phyloP scores from a whole-genome alignment of 2,888 invertebrate genomes.

The Cosmia trapezina region DNA sequence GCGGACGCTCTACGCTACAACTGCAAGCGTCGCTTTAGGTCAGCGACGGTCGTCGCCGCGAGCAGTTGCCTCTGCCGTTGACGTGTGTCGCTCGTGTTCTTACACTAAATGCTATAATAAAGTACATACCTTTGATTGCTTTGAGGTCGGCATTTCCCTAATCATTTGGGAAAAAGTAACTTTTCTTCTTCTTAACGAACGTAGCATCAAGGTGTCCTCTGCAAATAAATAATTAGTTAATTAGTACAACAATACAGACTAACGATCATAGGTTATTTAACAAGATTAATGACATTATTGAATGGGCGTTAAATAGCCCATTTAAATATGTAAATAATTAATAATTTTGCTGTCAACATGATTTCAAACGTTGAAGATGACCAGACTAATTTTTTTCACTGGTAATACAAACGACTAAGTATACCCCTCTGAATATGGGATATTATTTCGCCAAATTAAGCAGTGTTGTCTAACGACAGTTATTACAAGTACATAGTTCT shows the following conservation, averaged over 20 bases:
- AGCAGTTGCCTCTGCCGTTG: too few relatives aligned
- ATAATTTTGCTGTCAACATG: not conserved
- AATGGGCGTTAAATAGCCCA: not conserved
- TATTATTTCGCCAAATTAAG: not conserved
- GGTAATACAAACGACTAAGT: not conserved
- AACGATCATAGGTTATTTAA: not conserved
- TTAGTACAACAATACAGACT: constrained; percentile 2
- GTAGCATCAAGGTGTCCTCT: constrained; percentile 86
- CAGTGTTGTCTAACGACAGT: not conserved
- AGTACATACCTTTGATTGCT: constrained; percentile 67
- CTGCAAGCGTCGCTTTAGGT: too few relatives aligned
- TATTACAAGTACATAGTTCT: constrained; percentile 44
- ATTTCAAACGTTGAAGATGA: not conserved
- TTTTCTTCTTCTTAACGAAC: constrained; percentile 85
- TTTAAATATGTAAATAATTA: not conserved
- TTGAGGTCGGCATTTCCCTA: constrained; percentile 70
- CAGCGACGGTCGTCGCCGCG: too few relatives aligned
- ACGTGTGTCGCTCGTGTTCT: too few relatives aligned
- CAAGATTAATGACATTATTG: not conserved
- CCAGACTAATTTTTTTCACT: not conserved
- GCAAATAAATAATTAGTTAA: constrained; percentile 54
- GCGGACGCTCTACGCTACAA: too few relatives aligned
- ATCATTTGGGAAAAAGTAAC: constrained; percentile 82
- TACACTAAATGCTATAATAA: too few relatives aligned
- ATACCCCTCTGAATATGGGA: not conserved